A percentile compares a stretch with the other conserved stretches of the same genome.
phyloP scores from a whole-genome alignment of 2,888 invertebrate genomes.

The Mythimna ferrago region DNA sequence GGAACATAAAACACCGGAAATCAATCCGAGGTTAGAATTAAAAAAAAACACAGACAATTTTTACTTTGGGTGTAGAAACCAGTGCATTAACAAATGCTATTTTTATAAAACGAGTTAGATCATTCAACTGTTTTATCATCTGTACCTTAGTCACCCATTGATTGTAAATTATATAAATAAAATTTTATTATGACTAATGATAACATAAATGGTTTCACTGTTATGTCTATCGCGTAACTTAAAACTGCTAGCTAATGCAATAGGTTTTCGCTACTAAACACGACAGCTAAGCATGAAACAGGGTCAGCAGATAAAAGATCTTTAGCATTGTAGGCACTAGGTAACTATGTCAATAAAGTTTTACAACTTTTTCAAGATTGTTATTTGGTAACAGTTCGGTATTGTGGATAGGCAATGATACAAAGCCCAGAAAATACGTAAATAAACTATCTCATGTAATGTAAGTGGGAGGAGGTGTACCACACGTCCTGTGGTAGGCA shows the following conservation, averaged over 20 bases:
- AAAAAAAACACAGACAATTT: too few relatives aligned
- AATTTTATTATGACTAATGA: conserved; percentile 28
- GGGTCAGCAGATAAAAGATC: conserved; percentile 19
- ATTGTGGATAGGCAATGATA: background rate
- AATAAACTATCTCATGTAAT: background rate
- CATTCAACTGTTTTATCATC: conserved; percentile 13
- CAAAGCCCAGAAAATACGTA: background rate
- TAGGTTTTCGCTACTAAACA: background rate
- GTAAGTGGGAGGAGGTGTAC: background rate
- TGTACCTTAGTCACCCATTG: conserved; percentile 23
- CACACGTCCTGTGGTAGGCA: background rate
- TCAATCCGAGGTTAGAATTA: too few relatives aligned
- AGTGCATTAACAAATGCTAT: background rate
- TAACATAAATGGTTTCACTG: conserved; percentile 11
- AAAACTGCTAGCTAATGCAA: conserved; percentile 1
- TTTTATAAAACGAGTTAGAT: background rate
- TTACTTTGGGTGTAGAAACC: background rate
- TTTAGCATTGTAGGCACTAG: conserved; percentile 1
- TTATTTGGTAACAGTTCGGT: background rate
- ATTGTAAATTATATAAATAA: conserved; percentile 30
- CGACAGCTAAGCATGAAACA: background rate
- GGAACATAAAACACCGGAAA: too few relatives aligned
- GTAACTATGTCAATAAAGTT: conserved; percentile 7
- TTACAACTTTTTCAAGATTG: background rate
- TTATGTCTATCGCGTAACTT: conserved; percentile 20